phyloP scores from a whole-genome alignment of 2,797 vertebrate genomes.

The Cuniculus paca region DNA sequence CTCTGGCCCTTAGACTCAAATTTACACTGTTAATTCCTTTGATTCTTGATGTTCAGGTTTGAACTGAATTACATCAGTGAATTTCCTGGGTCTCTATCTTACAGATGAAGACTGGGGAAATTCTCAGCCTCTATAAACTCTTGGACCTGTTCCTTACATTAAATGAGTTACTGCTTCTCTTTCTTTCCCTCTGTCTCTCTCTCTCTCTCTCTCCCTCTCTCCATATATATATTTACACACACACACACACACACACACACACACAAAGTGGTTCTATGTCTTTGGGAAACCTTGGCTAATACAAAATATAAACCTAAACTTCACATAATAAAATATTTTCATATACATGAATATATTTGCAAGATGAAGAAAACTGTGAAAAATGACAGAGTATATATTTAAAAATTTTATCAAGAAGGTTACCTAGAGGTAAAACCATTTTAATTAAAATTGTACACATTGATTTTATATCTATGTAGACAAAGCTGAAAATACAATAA shows the following conservation, averaged over 20 bases:
- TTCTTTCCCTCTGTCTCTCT: neutral
- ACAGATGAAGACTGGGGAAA: neutral
- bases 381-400: neutral
- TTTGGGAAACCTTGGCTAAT: neutral
- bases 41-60: neutral
- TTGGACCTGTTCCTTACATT: neutral
- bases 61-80: neutral
- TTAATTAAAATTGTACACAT: neutral
- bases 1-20: neutral
- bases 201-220: too few relatives aligned
- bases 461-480: neutral
- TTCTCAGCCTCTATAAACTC: neutral
- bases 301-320: neutral
- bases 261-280: neutral
- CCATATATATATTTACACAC: neutral
- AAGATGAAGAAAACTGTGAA: neutral
- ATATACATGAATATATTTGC: neutral
- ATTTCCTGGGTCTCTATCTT: neutral
- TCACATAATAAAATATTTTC: neutral
- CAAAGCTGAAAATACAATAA: neutral
- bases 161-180: neutral
- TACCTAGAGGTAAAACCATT: neutral
- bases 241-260: too few relatives aligned
- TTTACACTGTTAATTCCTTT: neutral
- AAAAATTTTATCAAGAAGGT: neutral